Evolutionary conservation across 2,113 vertebrate genomes (phyloP), one percentile per base, ranked within the genome.

Genomic region (Leucosticte australis): DNA sequence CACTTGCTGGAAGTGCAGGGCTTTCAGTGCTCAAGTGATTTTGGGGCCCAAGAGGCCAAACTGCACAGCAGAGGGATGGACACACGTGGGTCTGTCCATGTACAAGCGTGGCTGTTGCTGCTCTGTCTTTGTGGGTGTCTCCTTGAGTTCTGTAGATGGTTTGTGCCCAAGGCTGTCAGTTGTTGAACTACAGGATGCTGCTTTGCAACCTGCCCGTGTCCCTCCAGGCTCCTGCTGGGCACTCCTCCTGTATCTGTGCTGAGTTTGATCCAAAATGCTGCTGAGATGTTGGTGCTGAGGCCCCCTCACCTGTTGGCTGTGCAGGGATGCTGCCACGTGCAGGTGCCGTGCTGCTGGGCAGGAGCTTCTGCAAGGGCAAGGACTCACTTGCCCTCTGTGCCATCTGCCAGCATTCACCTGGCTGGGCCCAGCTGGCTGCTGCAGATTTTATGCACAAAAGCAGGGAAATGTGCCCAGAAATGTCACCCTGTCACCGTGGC

Each of bases 21-120:
- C 27, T 49, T 56, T n/a, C 57, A 9, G 50, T 15, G 31, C 47
- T 56, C 13, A 1, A 1, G 69, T 11, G 77, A 26, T 33, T 95
- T 81, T 30, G 73, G 41, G 55, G 46, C 8, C 33, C 2, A 10
- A 47, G 57, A 71, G 23, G 33, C 47, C 69, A 1, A 0, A 0
- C n/a, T 57, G 77, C 37, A 56, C 1, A 0, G 24, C 5, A 6
- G 44, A 33, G 1, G 2, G 75, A 35, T 1, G 3, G 74, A 78
- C 11, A 2, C 0, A 0, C 0, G 23, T 16, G 74, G 33, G 30
- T 60, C 47, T 31, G 44, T 47, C 33, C 23, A 0, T 2, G 22
- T 28, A 35, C 33, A 14, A 37, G 77, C 1, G 11, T 3, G 1
- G 57, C 2, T 52, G 41, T 28, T 62, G 70, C 42, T 46, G 13